Conservation (phyloP, 2,888 invertebrate genomes). For the Agrochola circellaris region DNA sequence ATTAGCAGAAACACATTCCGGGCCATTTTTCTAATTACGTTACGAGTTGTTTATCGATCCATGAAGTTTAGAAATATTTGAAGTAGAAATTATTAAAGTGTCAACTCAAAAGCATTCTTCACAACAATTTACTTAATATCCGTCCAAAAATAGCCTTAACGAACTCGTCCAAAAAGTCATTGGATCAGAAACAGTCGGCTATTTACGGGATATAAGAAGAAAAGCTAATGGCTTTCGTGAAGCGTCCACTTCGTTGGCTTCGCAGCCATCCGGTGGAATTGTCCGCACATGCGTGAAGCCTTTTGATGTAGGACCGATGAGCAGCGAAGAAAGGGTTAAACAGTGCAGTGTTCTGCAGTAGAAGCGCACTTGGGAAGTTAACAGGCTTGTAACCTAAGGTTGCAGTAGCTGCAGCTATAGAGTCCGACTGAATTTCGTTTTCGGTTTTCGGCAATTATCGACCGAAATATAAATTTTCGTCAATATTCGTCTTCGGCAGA, state of each 20-base stretch:
- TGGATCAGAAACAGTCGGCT: conserved; percentile 62
- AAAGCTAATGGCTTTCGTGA: conserved; percentile 66
- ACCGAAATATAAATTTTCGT: background rate
- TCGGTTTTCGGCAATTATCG: background rate
- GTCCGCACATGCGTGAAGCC: conserved; percentile 81
- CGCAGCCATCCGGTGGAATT: conserved; percentile 73
- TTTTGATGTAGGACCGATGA: conserved; percentile 75
- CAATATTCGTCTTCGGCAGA: background rate
- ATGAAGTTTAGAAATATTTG: background rate
- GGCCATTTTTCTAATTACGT: background rate
- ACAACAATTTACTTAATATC: conserved; percentile 35
- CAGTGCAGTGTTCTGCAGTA: conserved; percentile 49
- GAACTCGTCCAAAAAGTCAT: conserved; percentile 51
- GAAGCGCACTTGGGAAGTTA: conserved; percentile 29
- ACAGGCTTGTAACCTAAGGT: conserved; percentile 17
- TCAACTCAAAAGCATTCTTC: conserved; percentile 21
- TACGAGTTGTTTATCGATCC: background rate
- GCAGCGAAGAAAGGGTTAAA: conserved; percentile 39
- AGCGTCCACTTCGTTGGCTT: conserved; percentile 70
- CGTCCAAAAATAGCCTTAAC: conserved; percentile 47
- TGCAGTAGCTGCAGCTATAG: background rate
- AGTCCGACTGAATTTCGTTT: background rate
- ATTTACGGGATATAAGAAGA: conserved; percentile 66
- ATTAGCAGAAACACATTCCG: conserved; percentile 10
- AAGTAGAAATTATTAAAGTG: background rate